Evolutionary conservation across 2,888 invertebrate species (phyloP), one percentile per base, ranked within the genome.

Genomic region (Ellobium chinense): DNA sequence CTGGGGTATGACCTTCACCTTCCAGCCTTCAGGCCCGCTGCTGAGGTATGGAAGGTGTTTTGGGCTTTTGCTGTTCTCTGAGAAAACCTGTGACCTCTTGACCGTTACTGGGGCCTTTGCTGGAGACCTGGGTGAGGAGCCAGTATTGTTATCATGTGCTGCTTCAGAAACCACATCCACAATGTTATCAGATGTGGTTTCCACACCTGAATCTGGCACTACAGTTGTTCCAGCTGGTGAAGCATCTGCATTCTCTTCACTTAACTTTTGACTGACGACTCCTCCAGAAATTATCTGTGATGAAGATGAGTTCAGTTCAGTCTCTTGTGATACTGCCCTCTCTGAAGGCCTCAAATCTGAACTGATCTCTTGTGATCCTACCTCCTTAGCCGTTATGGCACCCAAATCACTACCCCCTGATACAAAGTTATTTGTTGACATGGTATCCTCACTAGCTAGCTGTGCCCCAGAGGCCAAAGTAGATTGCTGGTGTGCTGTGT

Each of bases 1-100:
- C 2, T 39, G 31, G 1, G 68, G 80, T 27, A 83, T 75, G 2
- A 78, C 72, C 46, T 83, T 83, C 7, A 83, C 37, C 60, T 62
- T 80, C 65, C 81, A 78, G 27, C 56, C 78, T 27, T 68, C 60
- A 12, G 65, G 66, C n/a, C 34, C 54, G 56, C 54, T 66, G 66
- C 39, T 31, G n/a, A 39, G n/a, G n/a, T 69, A 54, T 21, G 36
- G 21, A 29, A 37, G 12, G n/a, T 68, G 68, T 27, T 60, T 77
- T 46, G 69, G 77, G n/a, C 77, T 77, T 54, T 56, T 65, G 29
- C 21, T 63, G n/a, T 31, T 74, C 14, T 74, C 74, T 29, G 14
- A 34, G 4, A 27, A 14, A 14, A 36, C 2, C 9, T 37, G 14
- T 2, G 72, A 56, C 36, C 58, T 72, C 72, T 72, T 72, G 29